These are phyloP conservation scores for Dreissena rostriformis DNA, from an alignment of 1,140 invertebrate genomes.

Conservation along the genomic window DNA sequence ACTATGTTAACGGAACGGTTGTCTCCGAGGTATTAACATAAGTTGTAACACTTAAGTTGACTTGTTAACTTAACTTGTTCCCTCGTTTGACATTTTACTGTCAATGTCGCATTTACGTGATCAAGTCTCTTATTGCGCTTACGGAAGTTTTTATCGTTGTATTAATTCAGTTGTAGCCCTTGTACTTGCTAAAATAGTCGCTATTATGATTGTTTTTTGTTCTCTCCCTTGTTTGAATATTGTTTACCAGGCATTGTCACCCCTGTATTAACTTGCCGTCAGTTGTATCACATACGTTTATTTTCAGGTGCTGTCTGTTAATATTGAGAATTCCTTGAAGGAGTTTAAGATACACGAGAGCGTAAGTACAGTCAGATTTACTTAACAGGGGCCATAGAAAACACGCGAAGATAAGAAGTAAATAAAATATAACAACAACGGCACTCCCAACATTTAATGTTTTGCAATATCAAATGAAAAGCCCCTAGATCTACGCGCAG, in stretches of 20 bases:
- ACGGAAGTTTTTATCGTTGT: background rate
- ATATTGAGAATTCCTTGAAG: slow-evolving; percentile 30
- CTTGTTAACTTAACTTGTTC: no score
- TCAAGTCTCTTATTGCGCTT: background rate
- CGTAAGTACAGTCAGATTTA: background rate
- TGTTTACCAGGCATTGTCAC: background rate
- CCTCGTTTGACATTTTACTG: no score
- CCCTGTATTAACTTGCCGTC: background rate
- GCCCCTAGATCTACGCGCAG: no score
- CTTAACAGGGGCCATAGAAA: background rate
- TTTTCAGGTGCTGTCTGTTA: slow-evolving; percentile 48
- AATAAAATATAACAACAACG: background rate
- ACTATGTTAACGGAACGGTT: no score
- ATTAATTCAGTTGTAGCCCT: background rate
- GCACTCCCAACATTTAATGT: background rate
- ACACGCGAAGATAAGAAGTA: no score
- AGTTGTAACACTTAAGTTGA: no score
- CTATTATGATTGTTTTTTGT: background rate
- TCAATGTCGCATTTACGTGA: background rate
- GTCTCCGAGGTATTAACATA: no score
- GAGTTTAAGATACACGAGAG: slow-evolving; percentile 42
- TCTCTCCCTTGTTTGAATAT: background rate
- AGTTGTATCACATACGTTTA: background rate
- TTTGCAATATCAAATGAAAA: background rate
- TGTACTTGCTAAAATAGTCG: background rate